These are phyloP conservation scores for Gibbula magus DNA, from an alignment of 2,888 invertebrate genomes.

Conservation along the genomic window DNA sequence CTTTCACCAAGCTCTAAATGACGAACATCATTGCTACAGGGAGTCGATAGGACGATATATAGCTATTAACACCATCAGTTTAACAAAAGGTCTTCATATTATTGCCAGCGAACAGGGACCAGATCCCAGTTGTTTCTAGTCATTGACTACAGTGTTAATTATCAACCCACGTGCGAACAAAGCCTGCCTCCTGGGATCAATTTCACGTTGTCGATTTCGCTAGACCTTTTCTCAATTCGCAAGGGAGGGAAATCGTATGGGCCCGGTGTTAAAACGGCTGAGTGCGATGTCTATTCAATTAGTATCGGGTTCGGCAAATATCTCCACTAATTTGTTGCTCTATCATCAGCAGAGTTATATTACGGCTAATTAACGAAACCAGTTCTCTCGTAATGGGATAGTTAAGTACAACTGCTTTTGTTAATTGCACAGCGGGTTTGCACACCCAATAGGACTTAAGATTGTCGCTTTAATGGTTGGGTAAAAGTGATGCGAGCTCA, in stretches of 20 bases:
- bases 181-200: neutral
- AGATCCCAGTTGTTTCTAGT: conserved; percentile 18
- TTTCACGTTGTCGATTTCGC: conserved; percentile 21
- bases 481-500: neutral
- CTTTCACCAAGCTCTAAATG: neutral
- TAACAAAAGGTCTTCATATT: neutral
- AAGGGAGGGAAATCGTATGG: conserved; percentile 9
- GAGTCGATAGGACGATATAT: neutral
- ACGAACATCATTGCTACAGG: neutral
- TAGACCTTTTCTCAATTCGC: neutral
- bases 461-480: conserved; percentile 19
- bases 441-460: conserved; percentile 12
- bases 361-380: conserved; percentile 32
- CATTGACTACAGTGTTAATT: conserved; percentile 12
- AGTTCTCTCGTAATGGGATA: conserved; percentile 23
- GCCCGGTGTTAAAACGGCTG: neutral
- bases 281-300: conserved; percentile 24
- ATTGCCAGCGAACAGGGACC: conserved; percentile 3
- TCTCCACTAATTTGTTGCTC: conserved; percentile 25
- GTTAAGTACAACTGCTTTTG: conserved; percentile 16
- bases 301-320: conserved; percentile 27
- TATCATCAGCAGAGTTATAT: conserved; percentile 27
- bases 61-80: conserved; percentile 7
- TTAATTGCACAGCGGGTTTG: conserved; percentile 9
- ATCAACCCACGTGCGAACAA: conserved; percentile 22